Conservation (phyloP, 2,113 vertebrate species). For the Rhegmatorhina hoffmannsi region DNA sequence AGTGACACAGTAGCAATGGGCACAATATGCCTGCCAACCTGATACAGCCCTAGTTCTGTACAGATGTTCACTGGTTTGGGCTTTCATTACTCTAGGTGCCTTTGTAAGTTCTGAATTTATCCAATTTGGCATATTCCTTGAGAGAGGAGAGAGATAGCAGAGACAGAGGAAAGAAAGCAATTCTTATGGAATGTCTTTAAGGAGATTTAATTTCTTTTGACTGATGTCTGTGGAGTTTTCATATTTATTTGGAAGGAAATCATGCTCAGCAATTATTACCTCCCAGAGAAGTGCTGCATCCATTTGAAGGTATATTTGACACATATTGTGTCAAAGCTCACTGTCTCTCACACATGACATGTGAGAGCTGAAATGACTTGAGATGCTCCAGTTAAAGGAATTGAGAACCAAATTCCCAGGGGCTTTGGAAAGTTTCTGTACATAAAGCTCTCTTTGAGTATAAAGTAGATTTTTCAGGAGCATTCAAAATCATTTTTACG, state of each 20-base stretch:
- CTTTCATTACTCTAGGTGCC: not conserved
- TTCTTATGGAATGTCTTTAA: not conserved
- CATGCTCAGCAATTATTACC: not conserved
- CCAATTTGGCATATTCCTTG: not conserved
- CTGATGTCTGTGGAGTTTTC: not conserved
- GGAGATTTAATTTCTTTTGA: constrained; percentile 19
- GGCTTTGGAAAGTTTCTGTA: not conserved
- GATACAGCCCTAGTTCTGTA: not conserved
- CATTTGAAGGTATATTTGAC: not conserved
- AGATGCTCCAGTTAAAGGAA: constrained; percentile 11
- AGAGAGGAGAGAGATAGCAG: not conserved
- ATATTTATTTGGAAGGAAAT: constrained; percentile 17
- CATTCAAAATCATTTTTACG: not conserved
- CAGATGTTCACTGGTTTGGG: not conserved
- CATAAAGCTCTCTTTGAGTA: not conserved
- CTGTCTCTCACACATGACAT: not conserved
- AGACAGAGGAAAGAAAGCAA: not conserved
- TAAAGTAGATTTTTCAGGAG: not conserved
- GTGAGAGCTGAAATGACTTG: constrained; percentile 29
- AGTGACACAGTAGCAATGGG: not conserved
- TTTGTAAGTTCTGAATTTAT: not conserved
- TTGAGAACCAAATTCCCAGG: not conserved
- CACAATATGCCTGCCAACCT: not conserved
- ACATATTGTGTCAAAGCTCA: constrained; percentile 5
- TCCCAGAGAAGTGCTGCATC: constrained; percentile 3